Evolutionary conservation across 2,888 invertebrate species (phyloP).

Genomic region (Lysandra bellargus): DNA sequence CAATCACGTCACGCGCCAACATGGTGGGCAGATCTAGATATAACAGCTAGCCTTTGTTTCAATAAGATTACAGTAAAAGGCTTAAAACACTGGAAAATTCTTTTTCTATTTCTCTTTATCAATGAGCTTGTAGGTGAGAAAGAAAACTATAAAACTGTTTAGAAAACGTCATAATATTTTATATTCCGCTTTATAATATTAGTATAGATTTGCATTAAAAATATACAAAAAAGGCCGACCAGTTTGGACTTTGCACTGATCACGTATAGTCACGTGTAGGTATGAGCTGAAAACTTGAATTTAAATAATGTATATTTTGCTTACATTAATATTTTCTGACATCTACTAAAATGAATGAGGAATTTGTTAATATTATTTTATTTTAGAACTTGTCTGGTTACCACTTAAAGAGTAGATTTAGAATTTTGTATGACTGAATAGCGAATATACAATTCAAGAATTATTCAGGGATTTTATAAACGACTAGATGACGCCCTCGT

Average conservation of each 20-base stretch:
- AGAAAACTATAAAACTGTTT: neutral
- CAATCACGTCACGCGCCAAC: constrained; percentile 37
- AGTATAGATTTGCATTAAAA: neutral
- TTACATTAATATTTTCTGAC: neutral
- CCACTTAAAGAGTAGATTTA: neutral
- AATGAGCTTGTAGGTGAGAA: neutral
- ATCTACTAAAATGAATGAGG: neutral
- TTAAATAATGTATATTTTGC: constrained; percentile 9
- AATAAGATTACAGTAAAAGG: constrained; percentile 12
- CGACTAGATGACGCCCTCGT: no score
- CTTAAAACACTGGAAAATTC: neutral
- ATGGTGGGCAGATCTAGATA: constrained; percentile 33
- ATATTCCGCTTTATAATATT: neutral
- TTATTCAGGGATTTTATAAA: no score
- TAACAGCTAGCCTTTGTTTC: constrained; percentile 27
- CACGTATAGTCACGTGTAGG: constrained; percentile 6
- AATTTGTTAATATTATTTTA: neutral
- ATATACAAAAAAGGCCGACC: constrained; percentile 5
- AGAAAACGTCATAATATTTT: neutral
- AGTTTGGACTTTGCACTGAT: neutral
- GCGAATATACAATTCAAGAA: no score
- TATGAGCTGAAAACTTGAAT: constrained; percentile 16
- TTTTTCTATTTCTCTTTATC: neutral
- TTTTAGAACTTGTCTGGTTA: neutral
- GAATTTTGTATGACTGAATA: neutral